Conservation (phyloP, 2,113 vertebrate species). For the Anoura caudifer region DNA sequence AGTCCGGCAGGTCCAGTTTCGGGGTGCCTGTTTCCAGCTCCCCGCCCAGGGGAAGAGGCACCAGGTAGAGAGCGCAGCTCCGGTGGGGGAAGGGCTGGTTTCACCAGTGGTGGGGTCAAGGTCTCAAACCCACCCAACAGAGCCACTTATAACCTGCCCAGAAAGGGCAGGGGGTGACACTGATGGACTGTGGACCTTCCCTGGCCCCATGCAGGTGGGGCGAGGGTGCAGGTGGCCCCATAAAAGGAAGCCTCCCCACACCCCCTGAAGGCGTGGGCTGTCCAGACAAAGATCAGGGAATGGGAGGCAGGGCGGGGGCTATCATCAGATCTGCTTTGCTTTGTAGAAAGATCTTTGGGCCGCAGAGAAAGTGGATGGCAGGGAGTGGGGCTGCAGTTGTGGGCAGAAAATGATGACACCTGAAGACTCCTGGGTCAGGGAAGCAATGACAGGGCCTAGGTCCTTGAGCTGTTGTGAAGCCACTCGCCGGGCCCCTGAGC, state of each 20-base stretch:
- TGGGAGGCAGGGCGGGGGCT: neutral
- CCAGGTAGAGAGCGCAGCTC: neutral
- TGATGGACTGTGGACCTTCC: neutral
- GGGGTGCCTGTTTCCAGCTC: neutral
- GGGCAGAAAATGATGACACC: neutral
- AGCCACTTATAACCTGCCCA: neutral
- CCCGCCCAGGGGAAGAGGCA: neutral
- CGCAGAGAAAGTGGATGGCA: neutral
- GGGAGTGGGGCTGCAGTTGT: neutral
- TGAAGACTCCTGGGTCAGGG: neutral
- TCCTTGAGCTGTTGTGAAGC: neutral
- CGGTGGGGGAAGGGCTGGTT: neutral
- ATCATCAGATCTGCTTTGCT: neutral
- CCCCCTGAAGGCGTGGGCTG: neutral
- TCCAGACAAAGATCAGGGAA: neutral
- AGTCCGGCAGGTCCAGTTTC: neutral
- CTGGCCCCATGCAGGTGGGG: neutral
- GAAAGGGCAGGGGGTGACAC: neutral
- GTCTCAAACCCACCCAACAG: neutral
- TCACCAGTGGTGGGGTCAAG: neutral
- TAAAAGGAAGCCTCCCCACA: neutral
- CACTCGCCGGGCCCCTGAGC: neutral
- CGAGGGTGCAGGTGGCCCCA: neutral
- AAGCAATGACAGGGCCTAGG: neutral
- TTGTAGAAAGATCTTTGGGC: neutral